Percentiles rank a stretch among this genome's conserved stretches.
phyloP scores from a whole-genome alignment of 2,113 vertebrate genomes.

The Nestor notabilis region DNA sequence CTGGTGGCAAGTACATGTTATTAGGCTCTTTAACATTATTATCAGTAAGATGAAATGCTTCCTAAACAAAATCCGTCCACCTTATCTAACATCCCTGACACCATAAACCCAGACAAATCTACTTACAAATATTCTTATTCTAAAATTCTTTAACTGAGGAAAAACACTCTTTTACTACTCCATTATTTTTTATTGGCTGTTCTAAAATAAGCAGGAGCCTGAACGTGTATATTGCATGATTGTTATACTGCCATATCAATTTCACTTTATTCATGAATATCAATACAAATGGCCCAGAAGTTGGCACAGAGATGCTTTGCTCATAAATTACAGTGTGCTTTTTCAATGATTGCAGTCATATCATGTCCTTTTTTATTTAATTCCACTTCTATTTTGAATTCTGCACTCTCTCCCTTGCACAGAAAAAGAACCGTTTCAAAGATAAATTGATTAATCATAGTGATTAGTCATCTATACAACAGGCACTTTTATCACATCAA shows the following conservation, averaged over 20 bases:
- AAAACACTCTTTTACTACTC: neutral
- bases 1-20: neutral
- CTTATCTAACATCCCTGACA: neutral
- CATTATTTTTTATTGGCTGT: neutral
- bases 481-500: neutral
- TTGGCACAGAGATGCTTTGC: neutral
- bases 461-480: neutral
- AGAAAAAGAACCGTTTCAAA: neutral
- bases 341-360: neutral
- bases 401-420: neutral
- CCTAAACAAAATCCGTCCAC: neutral
- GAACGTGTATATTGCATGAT: neutral
- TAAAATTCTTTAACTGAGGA: neutral
- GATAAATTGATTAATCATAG: neutral
- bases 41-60: neutral
- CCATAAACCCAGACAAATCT: neutral
- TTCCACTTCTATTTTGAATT: neutral
- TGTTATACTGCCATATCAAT: neutral
- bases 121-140: neutral
- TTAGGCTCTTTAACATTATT: neutral
- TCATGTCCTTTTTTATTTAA: neutral
- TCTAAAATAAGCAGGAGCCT: slow-evolving; percentile 1
- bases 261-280: neutral
- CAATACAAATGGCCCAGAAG: neutral
- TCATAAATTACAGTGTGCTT: neutral